phyloP scores from a whole-genome alignment of 2,888 invertebrate genomes.

The Andrena praecox region DNA sequence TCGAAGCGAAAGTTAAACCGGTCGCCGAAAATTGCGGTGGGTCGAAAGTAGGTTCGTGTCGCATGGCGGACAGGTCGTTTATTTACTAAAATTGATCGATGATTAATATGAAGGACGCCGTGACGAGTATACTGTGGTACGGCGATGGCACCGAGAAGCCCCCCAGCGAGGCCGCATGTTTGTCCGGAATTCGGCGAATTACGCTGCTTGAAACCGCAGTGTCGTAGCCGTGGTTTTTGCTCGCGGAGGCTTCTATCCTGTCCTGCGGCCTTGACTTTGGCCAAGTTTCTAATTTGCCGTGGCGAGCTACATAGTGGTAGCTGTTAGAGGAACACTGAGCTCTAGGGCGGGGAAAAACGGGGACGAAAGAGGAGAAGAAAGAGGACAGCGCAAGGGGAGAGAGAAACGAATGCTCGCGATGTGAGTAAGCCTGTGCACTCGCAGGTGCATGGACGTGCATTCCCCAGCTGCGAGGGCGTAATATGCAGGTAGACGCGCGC shows the following conservation, averaged over 20 bases:
- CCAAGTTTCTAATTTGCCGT: neutral
- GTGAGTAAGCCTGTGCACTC: conserved; percentile 61
- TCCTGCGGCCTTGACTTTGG: conserved; percentile 15
- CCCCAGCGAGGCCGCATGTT: conserved; percentile 21
- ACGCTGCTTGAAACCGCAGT: conserved; percentile 26
- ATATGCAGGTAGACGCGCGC: conserved; percentile 61
- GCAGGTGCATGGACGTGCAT: conserved; percentile 64
- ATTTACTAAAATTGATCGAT: too few species aligned
- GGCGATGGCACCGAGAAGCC: too few species aligned
- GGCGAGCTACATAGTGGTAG: too few species aligned
- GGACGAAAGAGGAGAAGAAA: neutral
- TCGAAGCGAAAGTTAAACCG: neutral
- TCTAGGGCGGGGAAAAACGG: neutral
- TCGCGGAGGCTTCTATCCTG: neutral
- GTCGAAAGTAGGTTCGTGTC: neutral
- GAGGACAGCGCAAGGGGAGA: neutral
- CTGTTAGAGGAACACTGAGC: neutral
- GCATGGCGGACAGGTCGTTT: too few species aligned
- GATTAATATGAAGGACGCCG: too few species aligned
- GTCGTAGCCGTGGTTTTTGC: conserved; percentile 19
- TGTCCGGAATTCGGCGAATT: conserved; percentile 16
- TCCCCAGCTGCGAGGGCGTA: conserved; percentile 65
- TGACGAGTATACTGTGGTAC: too few species aligned
- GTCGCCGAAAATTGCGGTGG: conserved; percentile 5
- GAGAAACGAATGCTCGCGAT: conserved; percentile 27